A percentile compares a stretch with the other conserved stretches of the same genome.
Conservation (phyloP, 1,140 invertebrate species). For the Drosophila grimshawi region DNA sequence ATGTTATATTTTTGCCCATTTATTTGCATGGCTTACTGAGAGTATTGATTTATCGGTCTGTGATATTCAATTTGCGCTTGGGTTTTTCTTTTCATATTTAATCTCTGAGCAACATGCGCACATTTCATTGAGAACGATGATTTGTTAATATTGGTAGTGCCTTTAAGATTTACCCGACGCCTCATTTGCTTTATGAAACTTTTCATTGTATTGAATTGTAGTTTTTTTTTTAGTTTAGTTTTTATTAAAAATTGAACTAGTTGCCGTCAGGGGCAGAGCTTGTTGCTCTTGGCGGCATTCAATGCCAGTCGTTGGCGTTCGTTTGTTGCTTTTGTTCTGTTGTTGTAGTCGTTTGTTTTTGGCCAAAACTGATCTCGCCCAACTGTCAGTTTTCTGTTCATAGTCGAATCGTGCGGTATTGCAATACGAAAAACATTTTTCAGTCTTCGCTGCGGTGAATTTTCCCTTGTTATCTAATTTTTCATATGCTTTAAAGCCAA, state of each 20-base stretch:
- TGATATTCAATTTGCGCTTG: not conserved
- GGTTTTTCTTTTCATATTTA: conserved; percentile 58
- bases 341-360: conserved; percentile 76
- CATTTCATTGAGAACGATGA: conserved; percentile 80
- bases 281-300: conserved; percentile 81
- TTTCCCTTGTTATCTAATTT: conserved; percentile 66
- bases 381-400: conserved; percentile 82
- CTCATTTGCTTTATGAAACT: conserved; percentile 70
- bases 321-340: conserved; percentile 60
- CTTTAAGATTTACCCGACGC: conserved; percentile 58
- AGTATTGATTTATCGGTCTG: conserved; percentile 9
- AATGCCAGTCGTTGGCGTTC: conserved; percentile 77
- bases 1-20: no score
- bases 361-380: conserved; percentile 82
- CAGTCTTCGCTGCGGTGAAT: conserved; percentile 51
- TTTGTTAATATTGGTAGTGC: conserved; percentile 72
- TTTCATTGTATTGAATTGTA: conserved; percentile 51
- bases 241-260: conserved; percentile 74
- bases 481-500: conserved; percentile 49
- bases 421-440: conserved; percentile 35
- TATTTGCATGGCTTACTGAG: not conserved
- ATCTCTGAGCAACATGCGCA: conserved; percentile 59
- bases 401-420: conserved; percentile 75
- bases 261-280: conserved; percentile 68
- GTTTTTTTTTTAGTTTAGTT: conserved; percentile 51